Base-by-base conservation (phyloP, 2,113 vertebrate species). In the Pyxicephalus adspersus region DNA sequence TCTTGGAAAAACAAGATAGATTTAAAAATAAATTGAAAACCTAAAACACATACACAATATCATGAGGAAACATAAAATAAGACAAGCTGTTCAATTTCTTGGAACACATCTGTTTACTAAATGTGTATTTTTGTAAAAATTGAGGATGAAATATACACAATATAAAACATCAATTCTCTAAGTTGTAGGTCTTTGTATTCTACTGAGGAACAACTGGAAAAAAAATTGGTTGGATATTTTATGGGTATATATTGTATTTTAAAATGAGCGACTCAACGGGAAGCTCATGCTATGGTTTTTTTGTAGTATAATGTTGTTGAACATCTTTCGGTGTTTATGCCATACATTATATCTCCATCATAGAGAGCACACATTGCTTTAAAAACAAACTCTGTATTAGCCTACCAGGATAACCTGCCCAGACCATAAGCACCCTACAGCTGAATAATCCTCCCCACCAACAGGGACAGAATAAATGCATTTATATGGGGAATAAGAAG, bases 301-400 rank as follows among this genome's bases (percentile, higher is more conserved):
- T 45, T 23, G 20, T 29, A 58, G 3, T 22, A 52, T 45, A 52
- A 57, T 57, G 63, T 55, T 38, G 61, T 55, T 28, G 18, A 76
- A 50, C 34, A 50, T 61, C 26, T 64, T 28, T 13, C 19, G 22
- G 64, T 65, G 25, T 65, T 65, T 64, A 52, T 31, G 25, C 51
- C 63, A 22, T 66, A 66, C 22, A 67, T 66, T 78, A 34, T 34
- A 25, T 52, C 38, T 57, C 45, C 28, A 67, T 52, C 64, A 54
- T 55, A 72, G 51, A 23, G 18, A 65, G 38, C n/a, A 29, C 45
- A 83, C 83, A 77, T 80, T 72, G 65, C 64, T 60, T 22, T 79
- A 83, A n/a, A 83, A 76, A 72, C 70, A 83, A 84, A 15, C 67
- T 76, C 84, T 54, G 18, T 85, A 84, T 81, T 79, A 60, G 65